Evolutionary conservation across 2,113 vertebrate genomes (phyloP).

Genomic region (Nyctibius bracteatus): DNA sequence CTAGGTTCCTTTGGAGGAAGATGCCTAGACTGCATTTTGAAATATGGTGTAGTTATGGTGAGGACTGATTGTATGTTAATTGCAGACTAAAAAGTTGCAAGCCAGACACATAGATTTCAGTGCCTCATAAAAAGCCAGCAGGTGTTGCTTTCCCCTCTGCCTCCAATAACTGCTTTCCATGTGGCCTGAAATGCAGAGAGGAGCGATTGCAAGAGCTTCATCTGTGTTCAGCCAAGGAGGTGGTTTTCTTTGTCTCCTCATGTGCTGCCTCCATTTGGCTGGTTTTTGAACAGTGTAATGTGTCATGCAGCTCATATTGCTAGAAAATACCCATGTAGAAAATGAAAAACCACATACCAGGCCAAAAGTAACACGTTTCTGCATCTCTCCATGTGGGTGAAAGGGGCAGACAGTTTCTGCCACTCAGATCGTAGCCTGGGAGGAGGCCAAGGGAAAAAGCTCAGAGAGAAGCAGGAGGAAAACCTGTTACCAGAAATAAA

Average conservation of each 20-base stretch:
- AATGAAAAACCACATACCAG: neutral
- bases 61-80: neutral
- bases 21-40: neutral
- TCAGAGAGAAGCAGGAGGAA: neutral
- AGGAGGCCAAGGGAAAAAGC: neutral
- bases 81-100: neutral
- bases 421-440: neutral
- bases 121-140: neutral
- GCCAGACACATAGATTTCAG: neutral
- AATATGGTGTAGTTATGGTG: neutral
- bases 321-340: neutral
- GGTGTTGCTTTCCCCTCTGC: neutral
- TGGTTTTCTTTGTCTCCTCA: neutral
- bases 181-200: neutral
- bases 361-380: neutral
- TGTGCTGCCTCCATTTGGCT: neutral
- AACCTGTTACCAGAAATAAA: neutral
- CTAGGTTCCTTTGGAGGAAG: neutral
- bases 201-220: neutral
- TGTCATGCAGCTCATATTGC: neutral
- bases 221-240: neutral
- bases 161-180: neutral
- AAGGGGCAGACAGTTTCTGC: neutral
- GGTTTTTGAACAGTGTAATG: neutral
- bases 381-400: neutral